Evolutionary conservation across 1,140 invertebrate species (phyloP).

Genomic region (Zaprionus capensis): DNA sequence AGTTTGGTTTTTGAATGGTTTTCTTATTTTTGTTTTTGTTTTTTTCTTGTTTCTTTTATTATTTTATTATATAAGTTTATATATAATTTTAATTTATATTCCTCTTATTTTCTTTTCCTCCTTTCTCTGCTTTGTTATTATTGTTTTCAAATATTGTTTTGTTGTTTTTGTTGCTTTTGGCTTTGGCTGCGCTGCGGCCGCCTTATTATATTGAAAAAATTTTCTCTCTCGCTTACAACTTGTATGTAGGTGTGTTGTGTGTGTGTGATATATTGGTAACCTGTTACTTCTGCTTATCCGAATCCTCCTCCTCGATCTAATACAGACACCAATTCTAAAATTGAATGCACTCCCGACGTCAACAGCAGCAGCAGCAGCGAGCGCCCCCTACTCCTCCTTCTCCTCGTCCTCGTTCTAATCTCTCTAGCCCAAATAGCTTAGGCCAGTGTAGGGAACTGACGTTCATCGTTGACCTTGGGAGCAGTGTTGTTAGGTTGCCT

Average conservation of each 20-base stretch:
- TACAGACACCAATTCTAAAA: constrained; percentile 37
- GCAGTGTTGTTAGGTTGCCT: constrained; percentile 86
- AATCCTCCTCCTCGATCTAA: constrained; percentile 8
- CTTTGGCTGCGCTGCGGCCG: constrained; percentile 50
- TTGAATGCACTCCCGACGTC: constrained; percentile 41
- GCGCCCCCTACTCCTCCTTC: constrained; percentile 5
- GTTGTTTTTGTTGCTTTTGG: constrained; percentile 74
- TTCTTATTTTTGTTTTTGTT: background rate
- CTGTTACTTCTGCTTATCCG: constrained; percentile 20
- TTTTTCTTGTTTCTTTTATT: constrained; percentile 39
- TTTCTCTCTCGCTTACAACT: constrained; percentile 22
- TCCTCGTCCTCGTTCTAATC: constrained; percentile 7
- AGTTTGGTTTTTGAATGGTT: constrained; percentile 36
- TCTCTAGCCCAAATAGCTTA: constrained; percentile 37
- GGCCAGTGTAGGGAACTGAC: constrained; percentile 96
- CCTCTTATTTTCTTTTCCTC: constrained; percentile 40
- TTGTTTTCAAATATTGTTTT: constrained; percentile 47
- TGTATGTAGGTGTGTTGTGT: constrained; percentile 12
- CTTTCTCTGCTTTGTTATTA: constrained; percentile 38
- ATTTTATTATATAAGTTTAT: constrained; percentile 54
- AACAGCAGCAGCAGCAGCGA: constrained; percentile 24
- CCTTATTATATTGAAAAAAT: constrained; percentile 25
- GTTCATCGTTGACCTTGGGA: constrained; percentile 97
- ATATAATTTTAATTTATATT: constrained; percentile 53
- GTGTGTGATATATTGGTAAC: constrained; percentile 32